Evolutionary conservation across 2,113 vertebrate species (phyloP).

Genomic region (Bufo bufo): DNA sequence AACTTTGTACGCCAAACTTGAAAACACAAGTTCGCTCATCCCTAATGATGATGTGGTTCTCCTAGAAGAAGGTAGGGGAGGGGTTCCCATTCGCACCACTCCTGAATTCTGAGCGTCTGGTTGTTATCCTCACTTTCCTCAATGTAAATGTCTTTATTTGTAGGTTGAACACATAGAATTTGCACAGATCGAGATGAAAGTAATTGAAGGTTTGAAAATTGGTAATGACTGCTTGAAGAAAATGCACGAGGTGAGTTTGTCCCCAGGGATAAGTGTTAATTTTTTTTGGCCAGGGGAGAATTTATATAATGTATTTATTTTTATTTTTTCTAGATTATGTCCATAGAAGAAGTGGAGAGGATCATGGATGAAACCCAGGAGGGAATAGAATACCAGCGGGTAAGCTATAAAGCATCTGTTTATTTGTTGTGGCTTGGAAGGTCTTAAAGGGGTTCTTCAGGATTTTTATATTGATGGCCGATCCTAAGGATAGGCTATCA

Average conservation of each 20-base stretch:
- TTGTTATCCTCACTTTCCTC: neutral
- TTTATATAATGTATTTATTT: too few relatives aligned
- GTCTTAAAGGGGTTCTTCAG: too few relatives aligned
- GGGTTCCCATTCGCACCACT: too few relatives aligned
- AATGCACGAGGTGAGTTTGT: constrained; percentile 90
- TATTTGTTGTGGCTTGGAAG: neutral
- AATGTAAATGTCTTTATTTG: neutral
- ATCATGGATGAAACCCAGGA: constrained; percentile 96
- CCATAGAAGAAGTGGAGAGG: constrained; percentile 93
- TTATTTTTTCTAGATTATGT: constrained; percentile 80
- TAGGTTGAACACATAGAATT: constrained; percentile 97
- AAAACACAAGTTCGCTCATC: too few relatives aligned
- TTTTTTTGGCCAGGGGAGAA: too few relatives aligned
- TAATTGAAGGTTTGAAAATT: constrained; percentile 88
- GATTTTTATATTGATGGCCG: too few relatives aligned
- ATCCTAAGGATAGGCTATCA: too few relatives aligned
- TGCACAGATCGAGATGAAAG: constrained; percentile 93
- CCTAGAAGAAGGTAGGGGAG: too few relatives aligned
- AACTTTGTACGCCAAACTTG: too few relatives aligned
- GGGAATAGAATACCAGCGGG: constrained; percentile 91
- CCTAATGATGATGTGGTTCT: too few relatives aligned
- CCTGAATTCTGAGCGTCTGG: neutral
- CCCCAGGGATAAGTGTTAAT: too few relatives aligned
- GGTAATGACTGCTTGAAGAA: constrained; percentile 95
- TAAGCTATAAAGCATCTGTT: constrained; percentile 59